These are phyloP conservation scores for Lagocephalus sceleratus DNA, from an alignment of 2,797 vertebrate genomes.

Conservation along the genomic window DNA sequence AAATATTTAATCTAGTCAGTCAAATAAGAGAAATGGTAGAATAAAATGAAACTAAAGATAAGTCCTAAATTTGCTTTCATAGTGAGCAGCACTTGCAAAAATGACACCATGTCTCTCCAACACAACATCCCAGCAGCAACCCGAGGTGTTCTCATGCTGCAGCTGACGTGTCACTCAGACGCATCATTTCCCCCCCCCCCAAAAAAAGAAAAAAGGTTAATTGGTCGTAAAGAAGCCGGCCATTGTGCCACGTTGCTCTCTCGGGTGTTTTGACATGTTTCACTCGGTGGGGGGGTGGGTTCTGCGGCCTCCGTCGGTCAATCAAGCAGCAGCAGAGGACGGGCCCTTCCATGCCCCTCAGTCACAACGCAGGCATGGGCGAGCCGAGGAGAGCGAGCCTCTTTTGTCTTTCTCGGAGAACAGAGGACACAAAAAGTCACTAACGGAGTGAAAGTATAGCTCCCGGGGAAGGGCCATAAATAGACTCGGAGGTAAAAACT, in stretches of 20 bases:
- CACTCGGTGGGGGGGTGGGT: background rate
- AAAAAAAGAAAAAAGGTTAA: no score
- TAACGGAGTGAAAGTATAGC: constrained; percentile 39
- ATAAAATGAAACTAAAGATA: no score
- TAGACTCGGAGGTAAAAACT: constrained; percentile 44
- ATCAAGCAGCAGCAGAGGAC: constrained; percentile 43
- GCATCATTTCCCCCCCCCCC: no score
- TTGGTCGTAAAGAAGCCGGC: no score
- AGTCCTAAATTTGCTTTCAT: no score
- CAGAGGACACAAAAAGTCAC: constrained; percentile 42
- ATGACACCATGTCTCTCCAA: background rate
- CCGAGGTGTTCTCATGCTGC: constrained; percentile 15
- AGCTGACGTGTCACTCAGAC: constrained; percentile 17
- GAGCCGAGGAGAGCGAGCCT: constrained; percentile 43
- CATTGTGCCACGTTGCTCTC: no score
- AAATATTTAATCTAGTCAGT: no score
- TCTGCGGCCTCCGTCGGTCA: constrained; percentile 37
- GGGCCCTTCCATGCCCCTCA: constrained; percentile 51
- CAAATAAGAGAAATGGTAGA: no score
- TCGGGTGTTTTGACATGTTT: background rate
- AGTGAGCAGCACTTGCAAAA: no score
- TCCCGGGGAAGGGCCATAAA: constrained; percentile 45
- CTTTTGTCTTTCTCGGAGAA: constrained; percentile 44
- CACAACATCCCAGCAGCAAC: constrained; percentile 18
- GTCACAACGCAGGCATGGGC: constrained; percentile 51